These are phyloP conservation scores for Leucophenga montana DNA, from an alignment of 2,888 invertebrate species.

Conservation along the genomic window DNA sequence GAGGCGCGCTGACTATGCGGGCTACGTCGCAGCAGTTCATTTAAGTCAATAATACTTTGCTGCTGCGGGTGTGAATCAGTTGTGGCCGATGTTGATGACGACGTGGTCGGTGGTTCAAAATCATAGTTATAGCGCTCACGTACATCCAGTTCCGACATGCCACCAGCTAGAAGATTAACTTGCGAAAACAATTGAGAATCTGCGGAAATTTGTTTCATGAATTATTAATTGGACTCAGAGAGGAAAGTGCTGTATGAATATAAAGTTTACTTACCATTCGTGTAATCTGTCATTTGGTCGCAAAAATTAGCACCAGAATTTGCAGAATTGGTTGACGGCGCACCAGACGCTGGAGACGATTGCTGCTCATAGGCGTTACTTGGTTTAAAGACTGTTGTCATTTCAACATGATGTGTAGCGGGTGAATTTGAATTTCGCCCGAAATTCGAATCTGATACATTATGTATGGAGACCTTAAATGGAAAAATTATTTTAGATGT, in stretches of 20 bases:
- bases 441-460: slow-evolving; percentile 73
- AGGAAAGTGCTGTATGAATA: neutral
- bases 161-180: slow-evolving; percentile 80
- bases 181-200: slow-evolving; percentile 83
- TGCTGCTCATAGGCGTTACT: slow-evolving; percentile 62
- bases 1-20: slow-evolving; percentile 67
- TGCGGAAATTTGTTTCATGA: slow-evolving; percentile 42
- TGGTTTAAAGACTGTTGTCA: slow-evolving; percentile 69
- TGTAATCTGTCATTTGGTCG: slow-evolving; percentile 62
- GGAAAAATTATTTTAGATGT: neutral
- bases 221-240: no score
- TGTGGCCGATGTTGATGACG: slow-evolving; percentile 12
- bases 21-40: slow-evolving; percentile 78
- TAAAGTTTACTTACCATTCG: slow-evolving; percentile 49
- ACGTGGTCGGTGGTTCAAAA: slow-evolving; percentile 79
- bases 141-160: slow-evolving; percentile 82
- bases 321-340: slow-evolving; percentile 40
- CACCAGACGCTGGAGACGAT: slow-evolving; percentile 40
- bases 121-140: slow-evolving; percentile 91
- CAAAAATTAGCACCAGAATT: slow-evolving; percentile 58
- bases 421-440: slow-evolving; percentile 67
- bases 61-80: slow-evolving; percentile 76
- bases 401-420: slow-evolving; percentile 71
- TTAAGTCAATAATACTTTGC: slow-evolving; percentile 85
- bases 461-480: slow-evolving; percentile 72